Conservation (phyloP, 2,113 vertebrate species). For the Ariopsis seemanni region DNA sequence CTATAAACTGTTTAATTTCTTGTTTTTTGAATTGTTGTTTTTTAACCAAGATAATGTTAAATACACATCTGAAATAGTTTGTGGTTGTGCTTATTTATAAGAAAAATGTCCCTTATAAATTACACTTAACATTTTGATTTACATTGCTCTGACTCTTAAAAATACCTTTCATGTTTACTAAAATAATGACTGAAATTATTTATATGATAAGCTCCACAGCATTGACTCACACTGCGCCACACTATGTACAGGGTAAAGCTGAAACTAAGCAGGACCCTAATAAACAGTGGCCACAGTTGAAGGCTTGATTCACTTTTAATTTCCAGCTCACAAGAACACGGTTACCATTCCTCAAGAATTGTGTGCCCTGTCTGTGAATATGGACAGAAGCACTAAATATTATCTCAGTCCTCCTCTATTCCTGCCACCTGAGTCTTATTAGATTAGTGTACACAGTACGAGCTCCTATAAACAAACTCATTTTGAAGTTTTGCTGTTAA, state of each 20-base stretch:
- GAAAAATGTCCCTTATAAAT: neutral
- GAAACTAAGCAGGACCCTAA: neutral
- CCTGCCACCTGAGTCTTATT: neutral
- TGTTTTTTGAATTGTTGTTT: neutral
- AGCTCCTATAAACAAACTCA: neutral
- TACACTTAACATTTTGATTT: neutral
- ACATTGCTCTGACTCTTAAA: neutral
- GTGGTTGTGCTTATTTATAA: neutral
- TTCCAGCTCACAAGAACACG: neutral
- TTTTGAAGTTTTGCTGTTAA: neutral
- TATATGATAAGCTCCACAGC: neutral
- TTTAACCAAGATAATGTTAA: neutral
- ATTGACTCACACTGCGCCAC: neutral
- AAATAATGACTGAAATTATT: neutral
- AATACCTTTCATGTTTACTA: neutral
- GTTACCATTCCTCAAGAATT: neutral
- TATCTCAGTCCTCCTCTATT: neutral
- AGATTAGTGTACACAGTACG: neutral
- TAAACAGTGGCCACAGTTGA: neutral
- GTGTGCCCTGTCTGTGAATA: neutral
- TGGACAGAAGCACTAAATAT: neutral
- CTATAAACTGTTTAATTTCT: neutral
- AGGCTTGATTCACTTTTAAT: neutral
- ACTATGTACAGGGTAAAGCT: neutral
- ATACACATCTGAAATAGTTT: neutral